These are phyloP conservation scores for Drosophila albomicans DNA, from an alignment of 1,140 invertebrate species.

Conservation along the genomic window DNA sequence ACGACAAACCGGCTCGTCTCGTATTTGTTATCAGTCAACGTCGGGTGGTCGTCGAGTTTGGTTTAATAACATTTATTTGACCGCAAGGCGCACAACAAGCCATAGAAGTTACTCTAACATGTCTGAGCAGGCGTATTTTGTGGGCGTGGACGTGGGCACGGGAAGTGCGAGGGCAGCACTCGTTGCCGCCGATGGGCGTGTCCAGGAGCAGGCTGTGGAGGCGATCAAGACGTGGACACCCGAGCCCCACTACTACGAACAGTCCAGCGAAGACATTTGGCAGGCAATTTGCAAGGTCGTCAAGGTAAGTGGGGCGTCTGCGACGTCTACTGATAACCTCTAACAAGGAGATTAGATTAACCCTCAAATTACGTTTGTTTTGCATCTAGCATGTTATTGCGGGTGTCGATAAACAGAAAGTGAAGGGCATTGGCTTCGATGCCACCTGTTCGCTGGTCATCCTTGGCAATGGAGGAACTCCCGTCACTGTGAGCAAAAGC, in stretches of 20 bases:
- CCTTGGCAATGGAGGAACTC: slow-evolving; percentile 89
- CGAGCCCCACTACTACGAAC: slow-evolving; percentile 92
- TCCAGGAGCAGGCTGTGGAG: slow-evolving; percentile 88
- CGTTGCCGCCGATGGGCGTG: slow-evolving; percentile 88
- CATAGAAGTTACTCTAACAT: slow-evolving; percentile 19
- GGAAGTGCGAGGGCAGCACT: slow-evolving; percentile 94
- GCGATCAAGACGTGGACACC: slow-evolving; percentile 92
- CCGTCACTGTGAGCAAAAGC: slow-evolving; percentile 91
- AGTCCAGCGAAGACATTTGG: slow-evolving; percentile 97
- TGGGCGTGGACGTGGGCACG: slow-evolving; percentile 98
- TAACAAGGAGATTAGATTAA: slow-evolving; percentile 64
- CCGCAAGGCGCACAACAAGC: slow-evolving; percentile 48
- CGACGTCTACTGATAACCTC: slow-evolving; percentile 44
- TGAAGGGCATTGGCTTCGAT: slow-evolving; percentile 97
- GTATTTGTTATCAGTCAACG: slow-evolving; percentile 66
- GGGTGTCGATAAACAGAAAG: slow-evolving; percentile 86
- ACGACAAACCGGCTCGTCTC: slow-evolving; percentile 26
- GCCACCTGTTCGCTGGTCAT: slow-evolving; percentile 97
- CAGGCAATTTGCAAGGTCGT: slow-evolving; percentile 84
- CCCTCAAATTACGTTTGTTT: slow-evolving; percentile 16
- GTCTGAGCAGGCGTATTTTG: slow-evolving; percentile 86
- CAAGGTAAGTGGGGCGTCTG: slow-evolving; percentile 51
- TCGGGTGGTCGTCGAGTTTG: slow-evolving; percentile 42
- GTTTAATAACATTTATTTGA: slow-evolving; percentile 77
- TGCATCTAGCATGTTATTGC: slow-evolving; percentile 87